Conservation (phyloP, 2,113 vertebrate species). For the Blennius ocellaris region DNA sequence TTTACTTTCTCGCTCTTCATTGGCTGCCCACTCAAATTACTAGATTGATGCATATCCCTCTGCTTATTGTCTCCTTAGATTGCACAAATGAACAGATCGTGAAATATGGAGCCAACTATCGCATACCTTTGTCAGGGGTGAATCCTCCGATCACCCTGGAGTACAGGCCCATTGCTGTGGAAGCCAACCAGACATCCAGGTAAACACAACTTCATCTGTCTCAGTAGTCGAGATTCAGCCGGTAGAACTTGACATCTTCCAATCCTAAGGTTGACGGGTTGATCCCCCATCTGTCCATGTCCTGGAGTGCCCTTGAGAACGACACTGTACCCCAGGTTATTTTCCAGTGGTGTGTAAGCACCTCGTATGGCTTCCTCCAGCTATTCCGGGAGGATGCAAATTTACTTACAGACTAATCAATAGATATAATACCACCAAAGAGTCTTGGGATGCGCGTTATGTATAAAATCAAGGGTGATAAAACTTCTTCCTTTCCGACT, state of each 20-base stretch:
- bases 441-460: no score
- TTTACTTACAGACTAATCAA: no score
- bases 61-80: slow-evolving; percentile 68
- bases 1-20: slow-evolving; percentile 15
- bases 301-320: no score
- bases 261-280: no score
- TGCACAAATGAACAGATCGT: slow-evolving; percentile 73
- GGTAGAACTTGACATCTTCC: no score
- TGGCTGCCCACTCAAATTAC: slow-evolving; percentile 5
- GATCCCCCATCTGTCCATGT: no score
- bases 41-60: background rate
- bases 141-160: slow-evolving; percentile 68
- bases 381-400: no score
- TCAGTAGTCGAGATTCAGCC: no score
- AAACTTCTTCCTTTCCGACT: slow-evolving; percentile 28
- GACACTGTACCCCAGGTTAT: no score
- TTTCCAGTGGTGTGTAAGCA: no score
- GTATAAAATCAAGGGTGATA: background rate
- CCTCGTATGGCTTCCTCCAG: no score
- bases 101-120: slow-evolving; percentile 76
- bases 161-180: slow-evolving; percentile 72
- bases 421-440: no score
- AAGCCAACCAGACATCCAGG: slow-evolving; percentile 78
- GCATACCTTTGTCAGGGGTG: slow-evolving; percentile 53
- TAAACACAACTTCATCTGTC: slow-evolving; percentile 26